A percentile compares a stretch with the other conserved stretches of the same genome.
phyloP scores from a whole-genome alignment of 2,113 vertebrate genomes.

The human (Homo sapiens) region DNA sequence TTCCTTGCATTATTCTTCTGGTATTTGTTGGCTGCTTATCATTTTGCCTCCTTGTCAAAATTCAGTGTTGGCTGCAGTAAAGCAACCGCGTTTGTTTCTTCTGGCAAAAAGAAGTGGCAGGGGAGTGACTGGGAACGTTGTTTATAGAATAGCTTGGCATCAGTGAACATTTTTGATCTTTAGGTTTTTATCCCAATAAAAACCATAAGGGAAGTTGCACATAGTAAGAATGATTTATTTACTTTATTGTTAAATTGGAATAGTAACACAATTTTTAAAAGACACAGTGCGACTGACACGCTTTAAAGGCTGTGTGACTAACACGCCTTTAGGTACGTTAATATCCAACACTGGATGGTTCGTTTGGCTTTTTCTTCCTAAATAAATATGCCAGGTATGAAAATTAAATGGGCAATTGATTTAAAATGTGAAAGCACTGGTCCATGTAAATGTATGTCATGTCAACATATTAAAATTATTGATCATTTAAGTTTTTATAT shows the following conservation, averaged over 20 bases:
- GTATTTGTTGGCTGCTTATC: conserved; percentile 52
- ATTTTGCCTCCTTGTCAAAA: conserved; percentile 63
- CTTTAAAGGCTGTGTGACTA: neutral
- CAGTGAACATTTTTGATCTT: conserved; percentile 44
- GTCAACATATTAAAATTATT: neutral
- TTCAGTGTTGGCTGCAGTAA: conserved; percentile 44
- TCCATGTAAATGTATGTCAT: neutral
- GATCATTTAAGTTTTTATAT: neutral
- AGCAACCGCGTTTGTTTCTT: conserved; percentile 47
- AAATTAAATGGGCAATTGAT: neutral
- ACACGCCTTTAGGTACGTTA: neutral
- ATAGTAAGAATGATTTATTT: conserved; percentile 19
- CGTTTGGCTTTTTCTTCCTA: neutral
- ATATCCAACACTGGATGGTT: neutral
- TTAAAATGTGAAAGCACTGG: neutral
- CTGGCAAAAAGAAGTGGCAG: conserved; percentile 26
- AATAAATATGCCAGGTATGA: neutral
- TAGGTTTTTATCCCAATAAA: conserved; percentile 53
- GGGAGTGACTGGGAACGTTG: conserved; percentile 5
- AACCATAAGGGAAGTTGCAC: conserved; percentile 50
- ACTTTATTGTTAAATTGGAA: conserved; percentile 21
- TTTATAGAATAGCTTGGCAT: conserved; percentile 40
- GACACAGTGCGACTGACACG: neutral
- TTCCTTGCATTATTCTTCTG: conserved; percentile 63
- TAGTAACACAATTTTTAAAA: neutral